Conservation (phyloP, 2,113 vertebrate species). For the Sylvia atricapilla region DNA sequence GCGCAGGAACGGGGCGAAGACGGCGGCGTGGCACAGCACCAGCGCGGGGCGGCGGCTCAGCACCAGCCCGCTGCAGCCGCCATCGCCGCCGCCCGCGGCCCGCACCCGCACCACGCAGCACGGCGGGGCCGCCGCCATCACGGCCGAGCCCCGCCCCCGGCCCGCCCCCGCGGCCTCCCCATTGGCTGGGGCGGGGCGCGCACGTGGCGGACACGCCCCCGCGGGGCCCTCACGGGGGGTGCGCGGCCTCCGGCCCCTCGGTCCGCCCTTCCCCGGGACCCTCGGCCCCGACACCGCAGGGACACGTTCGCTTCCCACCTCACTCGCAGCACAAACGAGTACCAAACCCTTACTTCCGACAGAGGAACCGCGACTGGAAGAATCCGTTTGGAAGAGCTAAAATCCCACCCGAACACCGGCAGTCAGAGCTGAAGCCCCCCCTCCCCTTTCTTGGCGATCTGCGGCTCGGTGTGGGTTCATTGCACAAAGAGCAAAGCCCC, state of each 20-base stretch:
- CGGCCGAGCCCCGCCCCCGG: too few relatives aligned
- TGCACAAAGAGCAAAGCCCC: neutral
- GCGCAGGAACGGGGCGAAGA: too few relatives aligned
- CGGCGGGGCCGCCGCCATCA: too few relatives aligned
- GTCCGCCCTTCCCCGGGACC: neutral
- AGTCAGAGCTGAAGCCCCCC: neutral
- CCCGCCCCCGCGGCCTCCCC: neutral
- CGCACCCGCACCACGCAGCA: too few relatives aligned
- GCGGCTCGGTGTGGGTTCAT: neutral
- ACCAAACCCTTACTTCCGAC: too few relatives aligned
- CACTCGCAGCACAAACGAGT: neutral
- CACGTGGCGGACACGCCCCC: neutral
- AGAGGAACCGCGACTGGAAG: neutral
- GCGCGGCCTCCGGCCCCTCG: neutral
- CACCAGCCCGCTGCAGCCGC: too few relatives aligned
- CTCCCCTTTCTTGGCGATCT: fast-evolving
- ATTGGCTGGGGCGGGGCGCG: neutral
- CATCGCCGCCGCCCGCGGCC: too few relatives aligned
- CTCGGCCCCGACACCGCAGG: neutral
- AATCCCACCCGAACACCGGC: fast-evolving
- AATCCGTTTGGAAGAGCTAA: neutral
- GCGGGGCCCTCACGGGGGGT: neutral
- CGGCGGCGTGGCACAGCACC: too few relatives aligned
- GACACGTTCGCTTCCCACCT: neutral
- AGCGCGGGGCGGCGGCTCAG: too few relatives aligned